Conservation (phyloP, 2,113 vertebrate species). For the Epinephelus cyanopodus region DNA sequence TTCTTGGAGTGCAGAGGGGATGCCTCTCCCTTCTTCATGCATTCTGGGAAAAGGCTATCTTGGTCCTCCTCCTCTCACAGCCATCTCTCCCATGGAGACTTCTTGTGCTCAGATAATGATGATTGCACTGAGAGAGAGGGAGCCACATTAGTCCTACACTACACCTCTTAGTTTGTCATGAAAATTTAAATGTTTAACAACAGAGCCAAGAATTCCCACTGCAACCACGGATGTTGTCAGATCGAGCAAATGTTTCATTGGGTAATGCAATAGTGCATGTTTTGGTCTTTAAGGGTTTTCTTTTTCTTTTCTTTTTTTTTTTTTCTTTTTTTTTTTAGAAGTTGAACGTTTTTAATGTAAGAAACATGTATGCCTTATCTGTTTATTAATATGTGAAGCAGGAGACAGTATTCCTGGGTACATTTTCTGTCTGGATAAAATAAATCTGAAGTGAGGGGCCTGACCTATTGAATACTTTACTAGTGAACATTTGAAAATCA, state of each 20-base stretch:
- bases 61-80: slow-evolving; percentile 22
- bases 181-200: slow-evolving; percentile 21
- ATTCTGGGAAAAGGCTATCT: slow-evolving; percentile 52
- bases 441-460: slow-evolving; percentile 36
- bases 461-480: slow-evolving; percentile 4
- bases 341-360: slow-evolving; percentile 48
- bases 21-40: slow-evolving; percentile 40
- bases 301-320: too few species aligned
- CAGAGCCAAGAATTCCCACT: slow-evolving; percentile 37
- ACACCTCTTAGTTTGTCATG: slow-evolving; percentile 3
- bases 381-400: slow-evolving; percentile 55
- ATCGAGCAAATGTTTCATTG: slow-evolving; percentile 16
- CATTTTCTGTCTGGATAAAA: slow-evolving; percentile 25
- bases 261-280: slow-evolving; percentile 51
- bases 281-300: slow-evolving; percentile 27
- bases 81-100: slow-evolving; percentile 60
- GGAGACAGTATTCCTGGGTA: slow-evolving; percentile 33
- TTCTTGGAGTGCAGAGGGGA: slow-evolving; percentile 23
- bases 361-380: slow-evolving; percentile 59
- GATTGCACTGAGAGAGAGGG: slow-evolving; percentile 23
- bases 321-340: slow-evolving; percentile 25
- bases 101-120: slow-evolving; percentile 16
- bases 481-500: neutral
- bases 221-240: slow-evolving; percentile 38
- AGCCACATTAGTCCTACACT: slow-evolving; percentile 30